These are phyloP conservation scores for Hystrix cristata DNA, from an alignment of 2,113 vertebrate species.

Conservation along the genomic window DNA sequence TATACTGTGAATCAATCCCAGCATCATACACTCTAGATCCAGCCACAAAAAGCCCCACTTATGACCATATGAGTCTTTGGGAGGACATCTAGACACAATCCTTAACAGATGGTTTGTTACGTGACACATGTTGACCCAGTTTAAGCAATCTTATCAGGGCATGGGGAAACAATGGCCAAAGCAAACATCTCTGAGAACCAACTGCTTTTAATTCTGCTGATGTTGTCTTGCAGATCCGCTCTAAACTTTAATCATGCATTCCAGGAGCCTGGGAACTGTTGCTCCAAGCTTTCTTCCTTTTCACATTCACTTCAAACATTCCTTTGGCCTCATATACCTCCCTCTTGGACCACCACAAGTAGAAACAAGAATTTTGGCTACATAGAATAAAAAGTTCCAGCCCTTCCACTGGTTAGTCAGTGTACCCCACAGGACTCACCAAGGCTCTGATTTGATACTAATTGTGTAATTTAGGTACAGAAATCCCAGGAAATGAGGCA, in stretches of 20 bases:
- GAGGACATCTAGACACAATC: too few relatives aligned
- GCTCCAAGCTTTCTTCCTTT: background rate
- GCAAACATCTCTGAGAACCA: background rate
- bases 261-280: background rate
- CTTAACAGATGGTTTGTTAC: background rate
- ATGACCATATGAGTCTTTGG: too few relatives aligned
- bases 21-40: too few relatives aligned
- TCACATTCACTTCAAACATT: background rate
- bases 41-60: too few relatives aligned
- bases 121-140: background rate
- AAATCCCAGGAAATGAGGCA: background rate
- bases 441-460: background rate
- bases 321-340: background rate
- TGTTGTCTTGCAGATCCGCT: background rate
- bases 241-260: background rate
- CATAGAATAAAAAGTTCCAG: background rate
- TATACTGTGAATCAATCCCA: too few relatives aligned
- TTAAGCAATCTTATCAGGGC: background rate
- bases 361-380: background rate
- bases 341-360: background rate
- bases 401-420: background rate
- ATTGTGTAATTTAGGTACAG: background rate
- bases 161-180: background rate
- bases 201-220: background rate
- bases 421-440: background rate